These are phyloP conservation scores for Struthio camelus DNA, from an alignment of 2,113 vertebrate species.

Conservation along the genomic window DNA sequence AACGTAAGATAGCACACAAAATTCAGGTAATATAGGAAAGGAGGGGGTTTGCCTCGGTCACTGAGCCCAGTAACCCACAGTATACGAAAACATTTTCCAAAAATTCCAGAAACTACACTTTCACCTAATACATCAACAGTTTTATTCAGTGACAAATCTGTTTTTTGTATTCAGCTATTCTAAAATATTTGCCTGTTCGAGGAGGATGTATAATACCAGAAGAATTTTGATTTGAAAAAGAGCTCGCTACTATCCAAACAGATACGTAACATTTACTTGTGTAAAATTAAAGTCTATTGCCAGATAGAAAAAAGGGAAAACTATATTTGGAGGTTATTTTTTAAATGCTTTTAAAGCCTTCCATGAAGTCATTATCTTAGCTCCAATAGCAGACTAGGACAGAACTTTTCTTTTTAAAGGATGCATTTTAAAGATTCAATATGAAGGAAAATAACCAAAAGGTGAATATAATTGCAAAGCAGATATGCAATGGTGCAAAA, in stretches of 20 bases:
- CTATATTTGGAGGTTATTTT: neutral
- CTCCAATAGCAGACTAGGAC: neutral
- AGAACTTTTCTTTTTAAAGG: neutral
- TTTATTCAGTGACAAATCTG: neutral
- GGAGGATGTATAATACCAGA: neutral
- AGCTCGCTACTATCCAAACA: neutral
- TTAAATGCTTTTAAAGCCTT: neutral
- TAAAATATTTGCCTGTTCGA: neutral
- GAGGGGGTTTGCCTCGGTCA: neutral
- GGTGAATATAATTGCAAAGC: neutral
- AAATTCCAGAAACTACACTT: neutral
- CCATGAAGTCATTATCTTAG: neutral
- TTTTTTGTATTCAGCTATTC: neutral
- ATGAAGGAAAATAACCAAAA: neutral
- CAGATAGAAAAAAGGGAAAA: neutral
- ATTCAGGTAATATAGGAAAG: neutral
- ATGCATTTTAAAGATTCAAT: neutral
- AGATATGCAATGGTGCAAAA: fast-evolving
- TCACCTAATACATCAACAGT: neutral
- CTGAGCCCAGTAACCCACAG: neutral
- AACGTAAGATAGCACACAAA: neutral
- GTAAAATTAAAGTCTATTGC: neutral
- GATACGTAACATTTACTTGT: neutral
- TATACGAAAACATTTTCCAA: neutral
- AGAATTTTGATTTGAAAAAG: neutral